These are phyloP conservation scores for Pelagia noctiluca DNA, from an alignment of 30 jellyfish, hydroid and myxozoan species.

Conservation along the genomic window DNA sequence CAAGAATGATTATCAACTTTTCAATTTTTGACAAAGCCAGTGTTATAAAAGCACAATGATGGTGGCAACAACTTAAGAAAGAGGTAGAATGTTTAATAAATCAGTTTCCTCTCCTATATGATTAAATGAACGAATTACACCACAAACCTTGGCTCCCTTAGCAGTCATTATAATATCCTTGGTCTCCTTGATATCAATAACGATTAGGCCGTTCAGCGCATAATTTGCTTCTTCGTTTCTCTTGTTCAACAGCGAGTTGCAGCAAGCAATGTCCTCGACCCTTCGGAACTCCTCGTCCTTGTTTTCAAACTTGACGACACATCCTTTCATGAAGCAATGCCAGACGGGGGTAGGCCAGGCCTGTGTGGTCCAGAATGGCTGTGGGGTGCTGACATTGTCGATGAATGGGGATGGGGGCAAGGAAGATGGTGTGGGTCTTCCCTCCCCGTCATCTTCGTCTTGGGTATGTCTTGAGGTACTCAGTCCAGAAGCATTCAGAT, in stretches of 20 bases:
- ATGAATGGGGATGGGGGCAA: slow-evolving; percentile 93
- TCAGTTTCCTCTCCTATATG: too few relatives aligned
- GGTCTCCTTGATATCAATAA: slow-evolving; percentile 77
- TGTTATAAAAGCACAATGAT: too few relatives aligned
- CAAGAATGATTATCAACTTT: too few relatives aligned
- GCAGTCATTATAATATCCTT: slow-evolving; percentile 32
- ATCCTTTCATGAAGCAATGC: slow-evolving; percentile 97
- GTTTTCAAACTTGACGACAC: slow-evolving; percentile 75
- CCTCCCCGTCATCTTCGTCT: slow-evolving; percentile 58
- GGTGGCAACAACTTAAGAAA: too few relatives aligned
- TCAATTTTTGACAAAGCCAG: too few relatives aligned
- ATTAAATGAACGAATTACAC: background rate
- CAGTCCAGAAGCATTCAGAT: slow-evolving; percentile 59
- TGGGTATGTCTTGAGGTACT: slow-evolving; percentile 66
- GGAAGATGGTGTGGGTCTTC: slow-evolving; percentile 59
- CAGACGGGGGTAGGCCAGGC: slow-evolving; percentile 99
- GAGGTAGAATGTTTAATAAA: too few relatives aligned
- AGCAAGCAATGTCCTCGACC: slow-evolving; percentile 81
- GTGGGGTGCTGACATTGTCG: slow-evolving; percentile 94
- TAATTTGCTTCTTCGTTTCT: slow-evolving; percentile 86
- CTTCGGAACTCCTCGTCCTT: slow-evolving; percentile 75
- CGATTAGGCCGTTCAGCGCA: slow-evolving; percentile 80
- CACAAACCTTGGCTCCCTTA: slow-evolving; percentile 57
- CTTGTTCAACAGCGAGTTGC: slow-evolving; percentile 66
- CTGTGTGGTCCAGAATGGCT: slow-evolving; percentile 93